Evolutionary conservation across 2,888 invertebrate genomes (phyloP), one percentile per base, ranked within the genome.

Genomic region (Tortricodes alternella): DNA sequence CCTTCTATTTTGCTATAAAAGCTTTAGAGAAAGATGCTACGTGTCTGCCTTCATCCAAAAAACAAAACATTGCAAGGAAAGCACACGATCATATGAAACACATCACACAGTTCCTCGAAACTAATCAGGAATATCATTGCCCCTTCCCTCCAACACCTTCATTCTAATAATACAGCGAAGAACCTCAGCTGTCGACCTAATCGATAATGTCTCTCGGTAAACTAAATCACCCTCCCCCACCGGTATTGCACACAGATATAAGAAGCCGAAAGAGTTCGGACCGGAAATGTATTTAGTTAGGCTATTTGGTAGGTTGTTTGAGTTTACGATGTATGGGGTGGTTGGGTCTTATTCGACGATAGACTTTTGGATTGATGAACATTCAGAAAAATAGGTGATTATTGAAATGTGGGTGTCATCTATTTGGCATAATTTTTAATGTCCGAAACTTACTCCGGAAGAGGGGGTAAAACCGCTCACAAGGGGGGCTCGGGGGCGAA

Each of bases 171-270:
- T 21, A 53, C 44, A 11, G 11, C 29, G 18, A 58, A 62, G 49
- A 53, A 67, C 70, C 67, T 64, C 71, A 66, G 63, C 62, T 62
- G 62, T 55, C 62, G 63, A 63, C 63, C 63, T 70, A 78, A 80
- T 82, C 82, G 76, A 83, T 82, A 80, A 70, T 65, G 74, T 76
- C 75, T 75, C 74, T 76, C 74, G 68, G 65, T 73, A 79, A 80
- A 81, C 78, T 74, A 75, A 80, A 77, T 80, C 78, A 32, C 37
- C 18, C 46, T 11, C 6, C 16, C 21, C 35, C 46, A 46, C 46
- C 38, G 21, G 24, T 46, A 48, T 55, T 55, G 34, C 35, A 55
- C 53, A 38, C 18, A 23, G 53, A 46, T 46, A 46, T 55, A 41
- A 39, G 53, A 53, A 39, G n/a, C 38, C 32, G 13, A 49, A 49